These are phyloP conservation scores for Tetheella fluctuosa DNA, from an alignment of 2,888 invertebrate species.

Conservation along the genomic window DNA sequence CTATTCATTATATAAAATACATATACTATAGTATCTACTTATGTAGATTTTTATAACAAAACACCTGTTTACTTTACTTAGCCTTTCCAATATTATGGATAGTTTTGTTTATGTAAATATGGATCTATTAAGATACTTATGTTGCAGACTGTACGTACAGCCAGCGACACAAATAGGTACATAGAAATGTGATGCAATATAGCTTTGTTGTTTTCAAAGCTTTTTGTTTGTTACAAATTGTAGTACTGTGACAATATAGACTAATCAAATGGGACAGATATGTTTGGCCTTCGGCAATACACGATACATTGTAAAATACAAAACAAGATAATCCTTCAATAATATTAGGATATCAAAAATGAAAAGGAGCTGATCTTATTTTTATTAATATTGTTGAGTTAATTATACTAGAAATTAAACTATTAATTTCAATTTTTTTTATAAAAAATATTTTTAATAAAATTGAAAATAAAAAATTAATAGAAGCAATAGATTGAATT, in stretches of 20 bases:
- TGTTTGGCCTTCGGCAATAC: too few relatives aligned
- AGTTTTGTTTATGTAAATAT: too few relatives aligned
- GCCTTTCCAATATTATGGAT: too few relatives aligned
- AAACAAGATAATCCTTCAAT: slow-evolving; percentile 84
- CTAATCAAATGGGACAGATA: too few relatives aligned
- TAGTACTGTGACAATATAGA: neutral
- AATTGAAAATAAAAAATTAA: slow-evolving; percentile 79
- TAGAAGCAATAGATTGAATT: slow-evolving; percentile 84
- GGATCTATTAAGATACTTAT: too few relatives aligned
- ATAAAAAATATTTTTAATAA: slow-evolving; percentile 64
- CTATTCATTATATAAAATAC: too few relatives aligned
- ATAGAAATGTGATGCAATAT: neutral
- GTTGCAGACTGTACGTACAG: slow-evolving; percentile 10
- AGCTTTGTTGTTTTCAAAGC: neutral
- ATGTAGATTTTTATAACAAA: too few relatives aligned
- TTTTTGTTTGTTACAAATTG: neutral
- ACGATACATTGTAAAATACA: too few relatives aligned
- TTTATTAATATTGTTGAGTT: slow-evolving; percentile 78
- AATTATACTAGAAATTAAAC: slow-evolving; percentile 57
- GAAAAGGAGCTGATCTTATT: slow-evolving; percentile 84
- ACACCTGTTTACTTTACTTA: too few relatives aligned
- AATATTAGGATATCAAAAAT: slow-evolving; percentile 85
- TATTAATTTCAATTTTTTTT: slow-evolving; percentile 61
- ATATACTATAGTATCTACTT: too few relatives aligned
- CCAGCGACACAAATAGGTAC: neutral